phyloP scores from a whole-genome alignment of 2,113 vertebrate species.

The Zeus faber region DNA sequence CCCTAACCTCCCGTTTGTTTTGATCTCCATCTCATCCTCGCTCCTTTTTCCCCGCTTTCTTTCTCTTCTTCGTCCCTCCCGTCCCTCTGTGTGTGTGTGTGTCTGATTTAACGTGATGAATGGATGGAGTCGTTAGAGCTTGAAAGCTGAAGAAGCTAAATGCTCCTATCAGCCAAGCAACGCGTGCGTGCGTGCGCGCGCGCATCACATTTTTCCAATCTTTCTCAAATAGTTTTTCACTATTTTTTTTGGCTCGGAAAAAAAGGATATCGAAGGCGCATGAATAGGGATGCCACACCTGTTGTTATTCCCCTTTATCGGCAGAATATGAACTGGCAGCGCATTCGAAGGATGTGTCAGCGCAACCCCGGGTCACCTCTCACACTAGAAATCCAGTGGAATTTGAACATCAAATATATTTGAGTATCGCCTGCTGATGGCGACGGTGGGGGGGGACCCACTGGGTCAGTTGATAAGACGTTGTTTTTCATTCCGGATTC shows the following conservation, averaged over 20 bases:
- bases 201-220: no score
- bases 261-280: no score
- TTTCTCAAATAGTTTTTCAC: no score
- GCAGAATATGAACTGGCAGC: slow-evolving; percentile 13
- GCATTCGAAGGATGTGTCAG: slow-evolving; percentile 11
- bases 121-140: slow-evolving; percentile 6
- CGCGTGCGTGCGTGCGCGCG: slow-evolving; percentile 1
- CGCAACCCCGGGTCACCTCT: slow-evolving; percentile 14
- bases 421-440: no score
- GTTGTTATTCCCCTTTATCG: not conserved
- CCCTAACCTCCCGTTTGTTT: not conserved
- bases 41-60: not conserved
- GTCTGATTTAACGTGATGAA: slow-evolving; percentile 29
- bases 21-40: not conserved
- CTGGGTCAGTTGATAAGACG: no score
- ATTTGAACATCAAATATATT: slow-evolving; percentile 7
- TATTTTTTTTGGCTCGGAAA: no score
- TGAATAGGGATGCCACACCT: no score
- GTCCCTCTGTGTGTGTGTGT: slow-evolving; percentile 12
- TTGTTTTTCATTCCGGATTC: no score
- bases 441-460: no score
- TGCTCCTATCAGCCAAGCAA: slow-evolving; percentile 10
- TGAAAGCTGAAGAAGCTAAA: slow-evolving; percentile 34
- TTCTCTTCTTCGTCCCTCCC: slow-evolving; percentile 1
- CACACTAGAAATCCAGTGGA: slow-evolving; percentile 10